Evolutionary conservation across 2,797 vertebrate species (phyloP).

Genomic region (Sebastes taczanowskii): DNA sequence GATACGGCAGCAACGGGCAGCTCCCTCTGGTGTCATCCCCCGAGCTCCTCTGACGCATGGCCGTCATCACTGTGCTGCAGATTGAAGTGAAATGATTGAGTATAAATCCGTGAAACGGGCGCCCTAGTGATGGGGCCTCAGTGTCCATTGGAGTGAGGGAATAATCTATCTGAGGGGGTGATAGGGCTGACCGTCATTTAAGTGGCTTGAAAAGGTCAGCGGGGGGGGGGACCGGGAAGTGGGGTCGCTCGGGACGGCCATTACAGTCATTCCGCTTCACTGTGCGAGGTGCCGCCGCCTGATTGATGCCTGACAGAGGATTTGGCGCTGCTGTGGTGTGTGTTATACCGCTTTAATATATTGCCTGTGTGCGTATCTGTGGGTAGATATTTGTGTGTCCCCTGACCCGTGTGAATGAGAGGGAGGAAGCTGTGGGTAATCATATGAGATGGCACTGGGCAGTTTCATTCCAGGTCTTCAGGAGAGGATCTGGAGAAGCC

Average conservation of each 20-base stretch:
- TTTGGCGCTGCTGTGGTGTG: conserved; percentile 45
- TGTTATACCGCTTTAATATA: conserved; percentile 55
- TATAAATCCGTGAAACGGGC: conserved; percentile 37
- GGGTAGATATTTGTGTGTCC: conserved; percentile 23
- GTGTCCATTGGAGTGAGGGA: conserved; percentile 64
- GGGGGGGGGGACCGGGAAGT: not conserved
- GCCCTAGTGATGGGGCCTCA: conserved; percentile 30
- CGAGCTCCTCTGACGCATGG: conserved; percentile 44
- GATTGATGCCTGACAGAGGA: conserved; percentile 61
- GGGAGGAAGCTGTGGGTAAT: conserved; percentile 48
- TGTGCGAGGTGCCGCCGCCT: conserved; percentile 35
- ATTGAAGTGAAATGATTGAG: conserved; percentile 55
- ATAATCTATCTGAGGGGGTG: conserved; percentile 63
- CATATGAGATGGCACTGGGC: conserved; percentile 29
- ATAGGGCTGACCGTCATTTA: conserved; percentile 61
- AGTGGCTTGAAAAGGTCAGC: conserved; percentile 64
- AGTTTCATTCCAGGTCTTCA: conserved; percentile 52
- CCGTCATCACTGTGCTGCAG: conserved; percentile 32
- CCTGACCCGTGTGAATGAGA: conserved; percentile 8
- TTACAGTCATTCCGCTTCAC: conserved; percentile 57
- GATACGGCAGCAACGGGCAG: conserved; percentile 34
- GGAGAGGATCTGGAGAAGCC: conserved; percentile 39
- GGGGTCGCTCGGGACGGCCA: conserved; percentile 34
- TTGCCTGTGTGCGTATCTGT: conserved; percentile 33
- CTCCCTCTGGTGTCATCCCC: conserved; percentile 28